Percentiles rank a stretch among this genome's conserved stretches.
phyloP scores from a whole-genome alignment of 2,888 invertebrate species.

The Eremobia ochroleuca region DNA sequence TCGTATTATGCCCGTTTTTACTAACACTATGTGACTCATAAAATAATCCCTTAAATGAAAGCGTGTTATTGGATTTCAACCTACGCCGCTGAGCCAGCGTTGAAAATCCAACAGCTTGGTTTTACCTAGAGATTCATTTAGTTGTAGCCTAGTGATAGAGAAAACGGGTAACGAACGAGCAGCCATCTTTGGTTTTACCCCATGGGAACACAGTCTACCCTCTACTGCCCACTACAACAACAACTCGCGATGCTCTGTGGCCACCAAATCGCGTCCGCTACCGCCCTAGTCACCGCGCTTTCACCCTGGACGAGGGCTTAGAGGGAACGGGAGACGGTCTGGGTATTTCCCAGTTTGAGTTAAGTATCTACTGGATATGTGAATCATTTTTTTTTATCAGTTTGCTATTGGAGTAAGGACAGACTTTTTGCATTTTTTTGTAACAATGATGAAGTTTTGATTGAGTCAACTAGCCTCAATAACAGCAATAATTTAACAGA shows the following conservation, averaged over 20 bases:
- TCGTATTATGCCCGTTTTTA: neutral
- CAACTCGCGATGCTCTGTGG: neutral
- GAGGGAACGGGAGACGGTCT: neutral
- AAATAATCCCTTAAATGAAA: neutral
- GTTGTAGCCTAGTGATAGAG: neutral
- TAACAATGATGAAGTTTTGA: neutral
- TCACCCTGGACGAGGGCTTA: neutral
- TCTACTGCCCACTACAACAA: too few species aligned
- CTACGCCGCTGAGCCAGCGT: neutral
- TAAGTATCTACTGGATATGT: neutral
- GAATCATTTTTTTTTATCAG: conserved; percentile 17
- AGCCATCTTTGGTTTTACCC: neutral
- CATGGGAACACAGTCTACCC: neutral
- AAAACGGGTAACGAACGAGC: neutral
- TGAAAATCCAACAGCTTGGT: neutral
- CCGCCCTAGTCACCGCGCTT: neutral
- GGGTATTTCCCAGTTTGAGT: conserved; percentile 41
- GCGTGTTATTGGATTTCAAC: neutral
- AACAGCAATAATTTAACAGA: neutral
- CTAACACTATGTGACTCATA: neutral
- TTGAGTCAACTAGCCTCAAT: neutral
- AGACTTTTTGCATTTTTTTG: too few species aligned
- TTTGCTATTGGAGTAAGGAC: neutral
- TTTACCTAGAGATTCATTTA: neutral
- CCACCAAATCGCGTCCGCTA: neutral